A percentile compares a stretch with the other conserved stretches of the same genome.
phyloP scores from a whole-genome alignment of 2,113 vertebrate genomes.

The Parus major region DNA sequence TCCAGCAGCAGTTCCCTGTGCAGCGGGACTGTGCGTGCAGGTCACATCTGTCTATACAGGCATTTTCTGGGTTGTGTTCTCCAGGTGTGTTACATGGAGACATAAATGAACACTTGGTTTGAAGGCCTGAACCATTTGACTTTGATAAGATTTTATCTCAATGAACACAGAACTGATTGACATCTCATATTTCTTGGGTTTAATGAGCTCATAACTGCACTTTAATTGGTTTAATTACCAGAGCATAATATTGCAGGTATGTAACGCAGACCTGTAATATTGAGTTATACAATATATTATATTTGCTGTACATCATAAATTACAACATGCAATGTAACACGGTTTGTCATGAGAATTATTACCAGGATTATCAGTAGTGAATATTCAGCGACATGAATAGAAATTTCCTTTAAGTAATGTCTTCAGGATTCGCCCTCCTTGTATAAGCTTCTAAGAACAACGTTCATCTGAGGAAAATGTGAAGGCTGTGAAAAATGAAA shows the following conservation, averaged over 20 bases:
- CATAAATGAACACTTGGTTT: neutral
- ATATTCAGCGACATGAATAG: neutral
- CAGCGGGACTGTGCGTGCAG: neutral
- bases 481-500: conserved; percentile 7
- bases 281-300: neutral
- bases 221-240: conserved; percentile 45
- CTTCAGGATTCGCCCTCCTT: neutral
- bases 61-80: neutral
- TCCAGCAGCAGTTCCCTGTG: neutral
- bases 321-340: neutral
- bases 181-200: neutral
- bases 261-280: neutral
- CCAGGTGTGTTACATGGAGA: neutral
- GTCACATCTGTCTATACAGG: neutral
- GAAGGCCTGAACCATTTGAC: neutral
- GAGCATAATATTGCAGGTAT: neutral
- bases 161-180: neutral
- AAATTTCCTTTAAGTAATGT: conserved; percentile 41
- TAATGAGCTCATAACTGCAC: conserved; percentile 45
- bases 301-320: neutral
- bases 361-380: conserved; percentile 2
- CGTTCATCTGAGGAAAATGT: neutral
- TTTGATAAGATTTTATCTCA: conserved; percentile 41
- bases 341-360: conserved; percentile 2
- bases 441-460: neutral